These are phyloP conservation scores for Limulus polyphemus DNA, from an alignment of 2,888 invertebrate genomes.

Conservation along the genomic window DNA sequence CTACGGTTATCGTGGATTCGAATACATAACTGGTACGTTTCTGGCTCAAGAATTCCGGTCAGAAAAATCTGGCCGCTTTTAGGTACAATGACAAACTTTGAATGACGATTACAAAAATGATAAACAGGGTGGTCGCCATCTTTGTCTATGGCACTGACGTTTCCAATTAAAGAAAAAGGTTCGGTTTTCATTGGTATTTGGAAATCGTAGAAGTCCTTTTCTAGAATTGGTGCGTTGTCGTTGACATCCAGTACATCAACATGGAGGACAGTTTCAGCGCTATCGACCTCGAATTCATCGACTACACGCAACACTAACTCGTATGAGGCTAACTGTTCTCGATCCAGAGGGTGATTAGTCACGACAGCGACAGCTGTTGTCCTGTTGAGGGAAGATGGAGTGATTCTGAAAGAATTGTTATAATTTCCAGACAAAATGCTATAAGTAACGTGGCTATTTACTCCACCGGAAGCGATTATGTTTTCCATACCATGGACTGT, in stretches of 20 bases:
- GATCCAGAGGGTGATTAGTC: constrained; percentile 52
- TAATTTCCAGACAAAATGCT: neutral
- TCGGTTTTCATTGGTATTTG: constrained; percentile 45
- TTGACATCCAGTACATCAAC: constrained; percentile 71
- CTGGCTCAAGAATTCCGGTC: constrained; percentile 44
- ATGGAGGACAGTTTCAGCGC: too few relatives aligned
- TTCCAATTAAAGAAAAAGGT: constrained; percentile 69
- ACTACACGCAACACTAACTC: constrained; percentile 66
- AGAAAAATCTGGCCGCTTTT: constrained; percentile 81
- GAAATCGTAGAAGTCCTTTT: constrained; percentile 62
- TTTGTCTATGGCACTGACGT: constrained; percentile 70
- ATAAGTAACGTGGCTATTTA: neutral
- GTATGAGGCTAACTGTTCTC: constrained; percentile 61
- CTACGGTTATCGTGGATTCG: constrained; percentile 69
- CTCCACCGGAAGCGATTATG: neutral
- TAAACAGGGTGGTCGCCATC: constrained; percentile 90
- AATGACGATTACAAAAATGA: constrained; percentile 56
- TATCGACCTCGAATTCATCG: constrained; percentile 41
- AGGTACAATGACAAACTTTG: constrained; percentile 74
- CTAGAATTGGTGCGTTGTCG: constrained; percentile 79
- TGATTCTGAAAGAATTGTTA: neutral
- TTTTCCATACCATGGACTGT: constrained; percentile 42
- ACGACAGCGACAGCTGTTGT: constrained; percentile 19
- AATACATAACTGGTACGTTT: constrained; percentile 56
- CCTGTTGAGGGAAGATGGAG: too few relatives aligned